Evolutionary conservation across 2,797 vertebrate species (phyloP), one percentile per base, ranked within the genome.

Genomic region (Telmatherina bonti): DNA sequence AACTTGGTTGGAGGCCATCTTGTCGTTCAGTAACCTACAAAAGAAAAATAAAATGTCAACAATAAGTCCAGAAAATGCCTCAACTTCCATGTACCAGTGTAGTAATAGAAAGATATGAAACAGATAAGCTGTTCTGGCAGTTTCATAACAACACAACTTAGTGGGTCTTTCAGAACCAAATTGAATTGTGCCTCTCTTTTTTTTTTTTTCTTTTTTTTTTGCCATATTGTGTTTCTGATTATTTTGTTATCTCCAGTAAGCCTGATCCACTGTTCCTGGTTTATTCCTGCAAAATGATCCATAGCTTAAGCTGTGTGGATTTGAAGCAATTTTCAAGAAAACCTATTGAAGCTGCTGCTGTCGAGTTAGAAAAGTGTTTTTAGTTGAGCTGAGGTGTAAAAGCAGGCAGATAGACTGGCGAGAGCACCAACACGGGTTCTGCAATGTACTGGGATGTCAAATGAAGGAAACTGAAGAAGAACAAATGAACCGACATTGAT

Each of bases 251-350:
- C 67, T 67, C 36, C 67, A 68, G 60, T 78, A 79, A 85, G 76
- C 74, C 82, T 75, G 63, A 81, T 80, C 78, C 71, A 69, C 78
- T 76, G 16, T 57, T 83, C 55, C 72, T 72, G 81, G 79, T 83
- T 86, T 83, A 88, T 76, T 84, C 59, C 65, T 70, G 71, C 59
- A 64, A 47, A 67, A 78, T 82, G 74, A 87, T 70, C 87, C 82
- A 82, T 74, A 62, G 68, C 59, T 77, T 83, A 81, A 85, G 76
- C 66, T 61, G 60, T 81, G 72, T 84, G 81, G 76, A 85, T 82
- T 76, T 70, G 12, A 10, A 78, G 71, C 62, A 61, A 78, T 79
- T 72, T 57, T 58, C 70, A 18, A 70, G 67, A 64, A 81, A 70
- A 20, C 18, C 67, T 53, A 79, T 79, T 85, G 74, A 80, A 76